phyloP scores from a whole-genome alignment of 1,140 invertebrate genomes.

The Sarcophaga peregrina region DNA sequence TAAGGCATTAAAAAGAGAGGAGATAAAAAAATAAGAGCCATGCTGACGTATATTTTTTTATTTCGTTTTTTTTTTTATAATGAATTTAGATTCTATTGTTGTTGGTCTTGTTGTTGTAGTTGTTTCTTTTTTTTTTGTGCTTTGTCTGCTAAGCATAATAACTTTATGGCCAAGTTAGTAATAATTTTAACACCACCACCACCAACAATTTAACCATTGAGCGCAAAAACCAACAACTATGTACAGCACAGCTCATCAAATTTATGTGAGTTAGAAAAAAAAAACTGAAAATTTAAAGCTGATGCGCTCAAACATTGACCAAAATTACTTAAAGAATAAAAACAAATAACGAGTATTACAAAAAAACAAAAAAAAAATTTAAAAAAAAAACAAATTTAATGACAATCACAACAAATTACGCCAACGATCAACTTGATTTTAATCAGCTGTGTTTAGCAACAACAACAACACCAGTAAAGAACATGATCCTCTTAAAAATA shows the following conservation, averaged over 20 bases:
- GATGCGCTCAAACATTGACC: conserved; percentile 6
- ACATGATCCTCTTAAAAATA: background rate
- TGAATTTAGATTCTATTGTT: too few relatives aligned
- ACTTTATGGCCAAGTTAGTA: conserved; percentile 13
- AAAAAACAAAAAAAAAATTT: too few relatives aligned
- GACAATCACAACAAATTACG: too few relatives aligned
- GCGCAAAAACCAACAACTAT: background rate
- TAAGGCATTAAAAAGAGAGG: too few relatives aligned
- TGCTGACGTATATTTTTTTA: background rate
- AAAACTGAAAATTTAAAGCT: background rate
- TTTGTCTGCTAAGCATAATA: background rate
- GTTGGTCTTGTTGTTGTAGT: background rate
- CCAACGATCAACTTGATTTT: background rate
- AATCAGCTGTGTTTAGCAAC: background rate
- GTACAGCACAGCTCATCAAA: background rate
- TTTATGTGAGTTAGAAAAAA: background rate
- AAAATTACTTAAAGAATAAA: background rate
- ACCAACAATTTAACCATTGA: conserved; percentile 6
- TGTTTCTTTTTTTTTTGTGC: background rate
- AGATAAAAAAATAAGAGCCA: too few relatives aligned
- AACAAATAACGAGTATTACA: too few relatives aligned
- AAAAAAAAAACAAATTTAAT: too few relatives aligned
- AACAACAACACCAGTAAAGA: background rate
- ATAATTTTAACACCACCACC: conserved; percentile 7
- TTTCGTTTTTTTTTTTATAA: background rate